A percentile compares a stretch with the other conserved stretches of the same genome.
phyloP scores from a whole-genome alignment of 2,888 invertebrate species.

The Lepidochrysops patricia region DNA sequence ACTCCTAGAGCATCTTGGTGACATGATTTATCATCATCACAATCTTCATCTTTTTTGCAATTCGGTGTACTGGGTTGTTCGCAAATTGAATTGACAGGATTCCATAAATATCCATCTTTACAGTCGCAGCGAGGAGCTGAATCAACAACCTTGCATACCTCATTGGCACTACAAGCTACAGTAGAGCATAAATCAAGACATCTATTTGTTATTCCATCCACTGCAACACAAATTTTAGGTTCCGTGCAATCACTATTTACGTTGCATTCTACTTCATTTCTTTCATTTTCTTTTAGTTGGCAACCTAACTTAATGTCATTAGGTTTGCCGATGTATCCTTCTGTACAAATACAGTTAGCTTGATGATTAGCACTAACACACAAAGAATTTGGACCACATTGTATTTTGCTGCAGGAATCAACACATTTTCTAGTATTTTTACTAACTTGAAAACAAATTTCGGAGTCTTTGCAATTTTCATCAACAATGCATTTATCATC shows the following conservation, averaged over 20 bases:
- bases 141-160: constrained; percentile 82
- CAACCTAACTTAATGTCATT: constrained; percentile 86
- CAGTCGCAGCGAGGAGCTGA: constrained; percentile 87
- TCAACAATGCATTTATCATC: constrained; percentile 87
- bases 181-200: constrained; percentile 87
- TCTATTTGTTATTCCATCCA: constrained; percentile 76
- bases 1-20: constrained; percentile 89
- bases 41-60: constrained; percentile 81
- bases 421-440: constrained; percentile 87
- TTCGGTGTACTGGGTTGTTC: constrained; percentile 92
- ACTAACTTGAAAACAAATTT: constrained; percentile 91
- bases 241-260: constrained; percentile 81
- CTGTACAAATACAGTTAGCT: constrained; percentile 89
- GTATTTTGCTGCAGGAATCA: constrained; percentile 89
- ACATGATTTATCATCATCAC: constrained; percentile 81
- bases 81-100: constrained; percentile 85
- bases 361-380: constrained; percentile 89
- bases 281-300: constrained; percentile 78
- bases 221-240: constrained; percentile 80
- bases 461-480: constrained; percentile 85
- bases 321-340: constrained; percentile 88
- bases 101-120: constrained; percentile 85
- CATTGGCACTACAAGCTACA: constrained; percentile 88
- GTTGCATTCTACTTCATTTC: constrained; percentile 77
- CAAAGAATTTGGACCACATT: constrained; percentile 92